These are phyloP conservation scores for Cotesia glomerata DNA, from an alignment of 1,140 invertebrate species.

Conservation along the genomic window DNA sequence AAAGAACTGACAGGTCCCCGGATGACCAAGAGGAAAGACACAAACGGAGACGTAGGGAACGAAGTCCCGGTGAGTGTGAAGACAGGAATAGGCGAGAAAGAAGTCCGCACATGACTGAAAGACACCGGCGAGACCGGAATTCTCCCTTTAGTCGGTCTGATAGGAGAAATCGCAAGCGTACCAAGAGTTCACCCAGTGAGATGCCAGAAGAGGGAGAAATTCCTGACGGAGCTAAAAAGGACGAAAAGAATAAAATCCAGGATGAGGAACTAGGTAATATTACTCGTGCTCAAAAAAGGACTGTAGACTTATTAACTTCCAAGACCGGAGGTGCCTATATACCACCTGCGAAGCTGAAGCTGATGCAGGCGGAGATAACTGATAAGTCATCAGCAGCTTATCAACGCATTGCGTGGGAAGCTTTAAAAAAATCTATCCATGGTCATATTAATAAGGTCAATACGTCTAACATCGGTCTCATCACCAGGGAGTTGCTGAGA, in stretches of 20 bases:
- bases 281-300: conserved; percentile 62
- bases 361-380: conserved; percentile 94
- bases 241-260: not conserved
- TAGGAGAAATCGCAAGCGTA: too few species aligned
- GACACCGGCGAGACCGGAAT: too few species aligned
- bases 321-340: conserved; percentile 97
- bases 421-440: conserved; percentile 98
- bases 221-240: not conserved
- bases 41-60: not conserved
- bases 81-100: too few species aligned
- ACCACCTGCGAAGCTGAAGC: conserved; percentile 90
- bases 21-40: too few species aligned
- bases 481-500: conserved; percentile 89
- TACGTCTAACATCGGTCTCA: conserved; percentile 91
- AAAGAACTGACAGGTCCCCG: too few species aligned
- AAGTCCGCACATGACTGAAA: too few species aligned
- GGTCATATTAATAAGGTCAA: conserved; percentile 99
- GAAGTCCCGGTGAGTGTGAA: too few species aligned
- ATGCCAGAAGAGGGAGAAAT: too few species aligned
- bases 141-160: too few species aligned
- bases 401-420: conserved; percentile 98
- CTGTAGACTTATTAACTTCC: conserved; percentile 79
- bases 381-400: conserved; percentile 92
- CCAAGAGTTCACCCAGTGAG: too few species aligned
- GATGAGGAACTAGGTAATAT: not conserved